Evolutionary conservation across 2,888 invertebrate genomes (phyloP).

Genomic region (Drymonia ruficornis): DNA sequence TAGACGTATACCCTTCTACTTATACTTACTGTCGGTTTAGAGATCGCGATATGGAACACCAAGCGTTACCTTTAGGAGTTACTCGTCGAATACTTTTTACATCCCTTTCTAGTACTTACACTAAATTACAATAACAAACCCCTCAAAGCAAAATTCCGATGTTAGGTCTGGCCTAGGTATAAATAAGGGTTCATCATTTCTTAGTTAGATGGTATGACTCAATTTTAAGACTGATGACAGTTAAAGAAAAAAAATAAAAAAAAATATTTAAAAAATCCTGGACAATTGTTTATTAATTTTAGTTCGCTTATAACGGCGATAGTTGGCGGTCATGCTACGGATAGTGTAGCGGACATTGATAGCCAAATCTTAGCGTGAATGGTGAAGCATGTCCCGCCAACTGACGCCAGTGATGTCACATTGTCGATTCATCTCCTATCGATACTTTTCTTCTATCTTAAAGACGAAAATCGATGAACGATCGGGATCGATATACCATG

Average conservation of each 20-base stretch:
- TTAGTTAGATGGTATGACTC: slow-evolving; percentile 84
- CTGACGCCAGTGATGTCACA: slow-evolving; percentile 46
- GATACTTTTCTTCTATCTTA: slow-evolving; percentile 69
- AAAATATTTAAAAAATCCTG: slow-evolving; percentile 51
- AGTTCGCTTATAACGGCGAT: slow-evolving; percentile 46
- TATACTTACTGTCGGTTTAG: slow-evolving; percentile 44
- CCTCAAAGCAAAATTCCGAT: slow-evolving; percentile 45
- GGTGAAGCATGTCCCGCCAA: slow-evolving; percentile 50
- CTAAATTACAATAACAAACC: slow-evolving; percentile 44
- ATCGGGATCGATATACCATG: slow-evolving; percentile 52
- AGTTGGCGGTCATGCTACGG: slow-evolving; percentile 50
- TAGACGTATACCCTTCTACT: slow-evolving; percentile 65
- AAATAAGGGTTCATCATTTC: slow-evolving; percentile 78
- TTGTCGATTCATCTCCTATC: slow-evolving; percentile 63
- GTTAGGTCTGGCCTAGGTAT: slow-evolving; percentile 80
- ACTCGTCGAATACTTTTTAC: slow-evolving; percentile 59
- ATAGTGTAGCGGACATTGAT: slow-evolving; percentile 58
- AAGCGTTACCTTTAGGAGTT: slow-evolving; percentile 10
- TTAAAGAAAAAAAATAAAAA: slow-evolving; percentile 60
- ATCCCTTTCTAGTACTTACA: slow-evolving; percentile 55
- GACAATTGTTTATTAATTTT: slow-evolving; percentile 62
- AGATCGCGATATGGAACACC: slow-evolving; percentile 18
- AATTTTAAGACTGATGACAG: slow-evolving; percentile 85
- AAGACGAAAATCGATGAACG: slow-evolving; percentile 64
- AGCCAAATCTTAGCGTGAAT: slow-evolving; percentile 62